phyloP scores from a whole-genome alignment of 2,797 vertebrate species.

The Sebastolobus alascanus region DNA sequence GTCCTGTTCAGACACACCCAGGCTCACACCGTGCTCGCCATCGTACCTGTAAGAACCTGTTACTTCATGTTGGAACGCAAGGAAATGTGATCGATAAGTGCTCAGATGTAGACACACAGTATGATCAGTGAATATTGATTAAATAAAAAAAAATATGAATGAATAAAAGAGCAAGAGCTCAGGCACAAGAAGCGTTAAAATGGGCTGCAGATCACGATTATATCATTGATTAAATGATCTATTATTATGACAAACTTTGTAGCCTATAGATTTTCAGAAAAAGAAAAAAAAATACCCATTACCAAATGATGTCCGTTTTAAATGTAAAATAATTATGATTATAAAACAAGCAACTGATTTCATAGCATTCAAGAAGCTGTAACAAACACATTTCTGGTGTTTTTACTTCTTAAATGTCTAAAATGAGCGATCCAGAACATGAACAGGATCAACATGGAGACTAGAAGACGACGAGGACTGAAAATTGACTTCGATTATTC shows the following conservation, averaged over 20 bases:
- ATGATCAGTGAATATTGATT: not conserved
- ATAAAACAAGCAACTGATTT: not conserved
- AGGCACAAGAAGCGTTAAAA: not conserved
- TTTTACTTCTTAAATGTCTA: not conserved
- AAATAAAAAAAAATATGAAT: not conserved
- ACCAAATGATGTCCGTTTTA: not conserved
- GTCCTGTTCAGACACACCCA: constrained; percentile 93
- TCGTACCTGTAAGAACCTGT: constrained; percentile 92
- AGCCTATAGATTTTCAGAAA: too few species aligned
- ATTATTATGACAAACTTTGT: not conserved
- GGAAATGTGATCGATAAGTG: not conserved
- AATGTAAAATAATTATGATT: not conserved
- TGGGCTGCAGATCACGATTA: not conserved
- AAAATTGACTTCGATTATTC: not conserved
- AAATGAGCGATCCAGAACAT: not conserved
- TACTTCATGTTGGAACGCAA: not conserved
- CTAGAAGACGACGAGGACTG: not conserved
- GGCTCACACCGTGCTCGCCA: constrained; percentile 96
- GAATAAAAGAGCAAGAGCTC: not conserved
- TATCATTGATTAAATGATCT: not conserved
- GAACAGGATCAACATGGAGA: not conserved
- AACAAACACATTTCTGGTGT: not conserved
- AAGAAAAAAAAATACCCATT: too few species aligned
- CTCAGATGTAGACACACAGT: not conserved
- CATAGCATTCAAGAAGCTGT: not conserved